Conservation (phyloP, 2,113 vertebrate species). For the Tor tambroides region DNA sequence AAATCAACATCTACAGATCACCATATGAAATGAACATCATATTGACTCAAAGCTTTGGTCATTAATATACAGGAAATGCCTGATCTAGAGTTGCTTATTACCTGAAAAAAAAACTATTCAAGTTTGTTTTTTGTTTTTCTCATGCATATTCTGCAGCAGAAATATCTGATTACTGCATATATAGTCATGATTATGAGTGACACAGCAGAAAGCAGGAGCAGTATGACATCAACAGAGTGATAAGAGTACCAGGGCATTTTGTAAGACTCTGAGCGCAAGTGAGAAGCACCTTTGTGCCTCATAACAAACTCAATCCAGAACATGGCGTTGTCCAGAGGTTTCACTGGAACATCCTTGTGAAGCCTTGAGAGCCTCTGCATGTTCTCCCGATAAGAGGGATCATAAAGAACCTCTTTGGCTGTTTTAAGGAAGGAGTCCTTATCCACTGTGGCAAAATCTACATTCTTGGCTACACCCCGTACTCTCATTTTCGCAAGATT, state of each 20-base stretch:
- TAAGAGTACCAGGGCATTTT: conserved; percentile 55
- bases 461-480: too few relatives aligned
- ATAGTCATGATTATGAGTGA: background rate
- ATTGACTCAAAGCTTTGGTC: background rate
- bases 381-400: too few relatives aligned
- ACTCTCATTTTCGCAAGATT: conserved; percentile 51
- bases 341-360: too few relatives aligned
- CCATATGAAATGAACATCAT: background rate
- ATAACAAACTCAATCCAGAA: too few relatives aligned
- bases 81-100: background rate
- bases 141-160: conserved; percentile 26
- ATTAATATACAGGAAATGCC: background rate
- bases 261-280: conserved; percentile 48
- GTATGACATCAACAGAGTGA: conserved; percentile 48
- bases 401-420: too few relatives aligned
- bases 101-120: background rate
- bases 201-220: conserved; percentile 44
- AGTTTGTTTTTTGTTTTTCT: conserved; percentile 17
- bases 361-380: too few relatives aligned
- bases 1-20: background rate
- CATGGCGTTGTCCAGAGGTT: too few relatives aligned
- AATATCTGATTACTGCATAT: conserved; percentile 29
- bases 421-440: too few relatives aligned
- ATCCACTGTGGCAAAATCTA: too few relatives aligned
- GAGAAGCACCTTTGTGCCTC: conserved; percentile 40